Evolutionary conservation across 1,140 invertebrate genomes (phyloP).

Genomic region (Phymorhynchus buccinoides): DNA sequence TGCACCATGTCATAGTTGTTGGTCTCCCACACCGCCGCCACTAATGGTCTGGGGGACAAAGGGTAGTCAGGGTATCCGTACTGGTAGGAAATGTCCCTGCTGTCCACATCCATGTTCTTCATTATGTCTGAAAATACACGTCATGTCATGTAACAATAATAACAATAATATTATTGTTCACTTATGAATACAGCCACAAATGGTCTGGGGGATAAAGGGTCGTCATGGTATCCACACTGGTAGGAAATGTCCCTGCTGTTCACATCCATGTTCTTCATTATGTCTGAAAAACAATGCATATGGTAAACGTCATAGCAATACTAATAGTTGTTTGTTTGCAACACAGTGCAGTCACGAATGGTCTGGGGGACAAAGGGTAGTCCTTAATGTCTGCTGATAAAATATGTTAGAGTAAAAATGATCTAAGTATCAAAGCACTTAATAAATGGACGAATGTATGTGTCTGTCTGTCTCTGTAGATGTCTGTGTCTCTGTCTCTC

Average conservation of each 20-base stretch:
- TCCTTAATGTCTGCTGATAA: no score
- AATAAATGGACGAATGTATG: no score
- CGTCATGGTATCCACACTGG: conserved; percentile 58
- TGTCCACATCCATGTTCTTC: conserved; percentile 53
- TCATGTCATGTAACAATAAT: conserved; percentile 1
- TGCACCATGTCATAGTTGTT: conserved; percentile 62
- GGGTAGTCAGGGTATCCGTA: conserved; percentile 57
- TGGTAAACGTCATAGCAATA: neutral
- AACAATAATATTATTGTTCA: neutral
- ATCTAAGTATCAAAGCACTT: no score
- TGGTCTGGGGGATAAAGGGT: conserved; percentile 54
- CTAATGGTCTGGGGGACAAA: conserved; percentile 55
- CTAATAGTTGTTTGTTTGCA: neutral
- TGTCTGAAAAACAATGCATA: conserved; percentile 49
- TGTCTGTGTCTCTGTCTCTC: no score
- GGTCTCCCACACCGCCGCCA: conserved; percentile 66
- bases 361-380: no score
- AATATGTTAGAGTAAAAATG: no score
- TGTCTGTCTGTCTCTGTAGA: no score
- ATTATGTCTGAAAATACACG: conserved; percentile 53
- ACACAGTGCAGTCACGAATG: neutral
- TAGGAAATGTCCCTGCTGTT: conserved; percentile 62
- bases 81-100: conserved; percentile 61
- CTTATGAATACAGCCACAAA: conserved; percentile 41
- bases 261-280: conserved; percentile 50